phyloP scores from a whole-genome alignment of 2,797 vertebrate genomes.

The Anguilla pacifica region DNA sequence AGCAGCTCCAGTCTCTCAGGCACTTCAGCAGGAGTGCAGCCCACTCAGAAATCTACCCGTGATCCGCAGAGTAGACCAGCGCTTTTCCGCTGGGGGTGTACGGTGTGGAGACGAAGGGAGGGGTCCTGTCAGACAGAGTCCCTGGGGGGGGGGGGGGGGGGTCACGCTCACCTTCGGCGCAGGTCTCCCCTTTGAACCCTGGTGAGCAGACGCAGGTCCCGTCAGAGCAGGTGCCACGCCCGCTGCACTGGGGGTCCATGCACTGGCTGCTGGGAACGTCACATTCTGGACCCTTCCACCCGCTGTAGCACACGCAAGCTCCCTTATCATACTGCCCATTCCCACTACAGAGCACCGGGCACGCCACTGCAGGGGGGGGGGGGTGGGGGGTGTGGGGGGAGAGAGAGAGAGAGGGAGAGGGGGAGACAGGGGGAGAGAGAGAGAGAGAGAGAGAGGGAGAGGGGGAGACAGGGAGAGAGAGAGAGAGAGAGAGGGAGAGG shows the following conservation, averaged over 20 bases:
- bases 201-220: slow-evolving; percentile 92
- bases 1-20: too few relatives aligned
- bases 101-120: too few relatives aligned
- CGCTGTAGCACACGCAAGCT: slow-evolving; percentile 95
- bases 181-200: slow-evolving; percentile 93
- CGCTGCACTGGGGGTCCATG: slow-evolving; percentile 90
- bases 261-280: slow-evolving; percentile 92
- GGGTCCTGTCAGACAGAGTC: too few relatives aligned
- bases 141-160: too few relatives aligned
- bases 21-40: too few relatives aligned
- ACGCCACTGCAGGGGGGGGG: slow-evolving; percentile 81
- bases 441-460: background rate
- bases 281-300: slow-evolving; percentile 96
- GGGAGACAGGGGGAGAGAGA: background rate
- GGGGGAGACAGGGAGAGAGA: slow-evolving; percentile 22
- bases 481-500: background rate
- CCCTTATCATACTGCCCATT: slow-evolving; percentile 98
- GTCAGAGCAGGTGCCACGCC: slow-evolving; percentile 91
- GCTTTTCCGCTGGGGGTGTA: too few relatives aligned
- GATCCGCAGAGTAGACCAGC: too few relatives aligned
- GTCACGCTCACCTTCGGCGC: slow-evolving; percentile 85
- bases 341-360: slow-evolving; percentile 95
- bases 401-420: background rate
- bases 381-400: background rate
- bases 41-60: too few relatives aligned